Percentiles rank a stretch among this genome's conserved stretches.
Conservation (phyloP, 2,888 invertebrate genomes). For the Homarus gammarus region DNA sequence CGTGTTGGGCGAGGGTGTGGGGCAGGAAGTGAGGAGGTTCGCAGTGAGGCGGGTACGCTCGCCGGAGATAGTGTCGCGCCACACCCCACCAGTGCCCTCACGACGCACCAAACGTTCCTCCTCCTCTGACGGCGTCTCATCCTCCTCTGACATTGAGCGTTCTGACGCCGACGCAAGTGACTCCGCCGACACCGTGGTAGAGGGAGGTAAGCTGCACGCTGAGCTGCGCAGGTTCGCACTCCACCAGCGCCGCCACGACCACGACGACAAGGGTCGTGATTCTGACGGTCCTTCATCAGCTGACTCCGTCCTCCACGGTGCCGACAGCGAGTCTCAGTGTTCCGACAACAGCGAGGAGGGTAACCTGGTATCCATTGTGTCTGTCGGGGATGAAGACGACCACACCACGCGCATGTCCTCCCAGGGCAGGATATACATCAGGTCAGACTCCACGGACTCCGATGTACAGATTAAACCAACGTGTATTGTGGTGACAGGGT, state of each 20-base stretch:
- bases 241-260: slow-evolving; percentile 61
- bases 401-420: slow-evolving; percentile 61
- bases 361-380: slow-evolving; percentile 74
- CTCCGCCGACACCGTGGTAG: slow-evolving; percentile 74
- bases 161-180: slow-evolving; percentile 75
- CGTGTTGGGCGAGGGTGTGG: slow-evolving; percentile 36
- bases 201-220: slow-evolving; percentile 66
- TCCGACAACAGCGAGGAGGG: slow-evolving; percentile 76
- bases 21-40: slow-evolving; percentile 64
- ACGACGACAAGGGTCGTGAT: slow-evolving; percentile 70
- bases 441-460: slow-evolving; percentile 75
- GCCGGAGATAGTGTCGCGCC: slow-evolving; percentile 57
- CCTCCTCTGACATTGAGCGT: slow-evolving; percentile 74
- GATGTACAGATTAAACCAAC: slow-evolving; percentile 76
- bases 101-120: slow-evolving; percentile 70
- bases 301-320: slow-evolving; percentile 72
- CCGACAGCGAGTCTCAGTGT: slow-evolving; percentile 75
- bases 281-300: slow-evolving; percentile 74
- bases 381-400: slow-evolving; percentile 75
- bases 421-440: slow-evolving; percentile 75
- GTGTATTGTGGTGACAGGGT: slow-evolving; percentile 75
- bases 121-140: slow-evolving; percentile 74
- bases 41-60: slow-evolving; percentile 63
- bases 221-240: slow-evolving; percentile 65
- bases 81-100: slow-evolving; percentile 65